A percentile compares a stretch with the other conserved stretches of the same genome.
phyloP scores from a whole-genome alignment of 1,140 invertebrate species.

The Artemia franciscana region DNA sequence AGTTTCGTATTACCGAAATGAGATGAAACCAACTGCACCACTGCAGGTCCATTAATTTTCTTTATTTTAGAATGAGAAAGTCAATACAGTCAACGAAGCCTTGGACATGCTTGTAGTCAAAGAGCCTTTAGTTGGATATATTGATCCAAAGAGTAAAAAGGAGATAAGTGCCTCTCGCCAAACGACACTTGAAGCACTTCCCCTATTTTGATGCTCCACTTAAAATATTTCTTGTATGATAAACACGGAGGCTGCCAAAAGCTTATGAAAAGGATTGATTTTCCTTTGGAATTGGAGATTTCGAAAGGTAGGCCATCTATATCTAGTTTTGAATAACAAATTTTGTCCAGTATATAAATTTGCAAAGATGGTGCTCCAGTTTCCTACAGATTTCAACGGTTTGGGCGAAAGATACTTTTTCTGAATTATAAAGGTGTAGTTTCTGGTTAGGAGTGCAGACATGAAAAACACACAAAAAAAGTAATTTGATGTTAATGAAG shows the following conservation, averaged over 20 bases:
- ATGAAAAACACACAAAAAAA: too few species aligned
- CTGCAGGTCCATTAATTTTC: too few species aligned
- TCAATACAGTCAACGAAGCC: constrained; percentile 44
- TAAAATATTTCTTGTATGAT: constrained; percentile 54
- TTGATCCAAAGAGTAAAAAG: constrained; percentile 48
- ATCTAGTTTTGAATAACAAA: too few species aligned
- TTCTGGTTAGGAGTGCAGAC: too few species aligned
- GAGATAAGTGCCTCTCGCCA: constrained; percentile 65
- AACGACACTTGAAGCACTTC: constrained; percentile 59
- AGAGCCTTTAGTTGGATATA: constrained; percentile 59
- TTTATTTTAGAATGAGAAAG: constrained; percentile 44
- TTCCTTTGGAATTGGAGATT: constrained; percentile 66
- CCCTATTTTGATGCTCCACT: constrained; percentile 63
- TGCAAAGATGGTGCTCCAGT: too few species aligned
- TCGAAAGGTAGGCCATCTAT: constrained; percentile 53
- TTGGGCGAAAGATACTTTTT: too few species aligned
- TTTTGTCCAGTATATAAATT: too few species aligned
- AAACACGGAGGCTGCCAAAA: constrained; percentile 68
- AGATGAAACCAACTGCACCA: too few species aligned
- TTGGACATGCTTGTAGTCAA: constrained; percentile 55
- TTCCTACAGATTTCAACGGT: too few species aligned
- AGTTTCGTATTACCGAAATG: too few species aligned
- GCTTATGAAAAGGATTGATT: constrained; percentile 67
- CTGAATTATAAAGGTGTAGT: too few species aligned
- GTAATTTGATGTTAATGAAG: too few species aligned